Evolutionary conservation across 92 coral and sea anemone species (phyloP), one percentile per base, ranked within the genome.

Genomic region (Heteractis magnifica): DNA sequence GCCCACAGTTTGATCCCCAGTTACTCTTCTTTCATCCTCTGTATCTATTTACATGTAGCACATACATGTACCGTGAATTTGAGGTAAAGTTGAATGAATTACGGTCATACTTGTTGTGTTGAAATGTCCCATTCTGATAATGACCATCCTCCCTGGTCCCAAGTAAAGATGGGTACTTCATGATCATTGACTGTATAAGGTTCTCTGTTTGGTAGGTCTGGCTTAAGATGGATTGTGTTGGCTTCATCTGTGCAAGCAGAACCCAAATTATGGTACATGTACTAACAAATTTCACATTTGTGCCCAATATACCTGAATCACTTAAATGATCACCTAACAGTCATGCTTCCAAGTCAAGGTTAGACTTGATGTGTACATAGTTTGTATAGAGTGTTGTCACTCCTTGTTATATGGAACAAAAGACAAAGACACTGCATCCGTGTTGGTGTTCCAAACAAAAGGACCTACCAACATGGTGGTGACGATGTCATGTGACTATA

Each of bases 121-220:
- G 99, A 94, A 65, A 97, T 97, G 58, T 97, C 99, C 99, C 99
- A 92, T 49, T 90, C 94, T 59, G 92, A 71, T 3, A 89, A 85
- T 0, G 90, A 81, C 81, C 95, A 82, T 7, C 93, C 86, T 13
- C 85, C 79, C 71, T 90, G 93, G 88, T 94, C 93, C 92, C 98
- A 96, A n/a, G 92, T 82, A 56, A 96, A 96, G 87, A 96, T 93
- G 14, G 99, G 99, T 12, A 96, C 99, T 78, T 96, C 92, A 79
- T 96, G 98, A 71, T 96, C 97, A 79, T 92, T 79, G 21, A 96
- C 95, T 44, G 91, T 70, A 7, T 77, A 83, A 18, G 94, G 86
- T 49, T 91, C 94, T 10, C 88, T 87, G 49, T 82, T 82, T 6
- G 92, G 88, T 50, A 92, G 77, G 78, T 78, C 83, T 52, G 91